phyloP scores from a whole-genome alignment of 64 coral and sea anemone genomes.

The Pocillopora damicornis region DNA sequence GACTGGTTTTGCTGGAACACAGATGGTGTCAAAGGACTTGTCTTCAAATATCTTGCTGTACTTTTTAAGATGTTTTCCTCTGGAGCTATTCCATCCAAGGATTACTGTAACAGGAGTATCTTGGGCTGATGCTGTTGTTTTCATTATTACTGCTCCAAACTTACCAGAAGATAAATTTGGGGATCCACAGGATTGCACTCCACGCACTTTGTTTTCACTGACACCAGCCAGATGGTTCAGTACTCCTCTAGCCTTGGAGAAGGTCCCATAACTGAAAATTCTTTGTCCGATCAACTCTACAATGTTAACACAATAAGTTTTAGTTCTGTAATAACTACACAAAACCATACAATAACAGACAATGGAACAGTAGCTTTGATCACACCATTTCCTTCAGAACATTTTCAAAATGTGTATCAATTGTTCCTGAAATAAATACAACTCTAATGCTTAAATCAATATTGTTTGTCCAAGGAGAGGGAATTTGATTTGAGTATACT shows the following conservation, averaged over 20 bases:
- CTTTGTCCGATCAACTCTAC: not conserved
- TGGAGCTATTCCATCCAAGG: slow-evolving; percentile 90
- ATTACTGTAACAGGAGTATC: slow-evolving; percentile 76
- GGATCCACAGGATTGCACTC: not conserved
- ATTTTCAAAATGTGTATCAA: too few species aligned
- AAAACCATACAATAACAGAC: too few species aligned
- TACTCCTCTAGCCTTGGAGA: not conserved
- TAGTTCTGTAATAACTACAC: too few species aligned
- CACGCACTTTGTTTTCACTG: not conserved
- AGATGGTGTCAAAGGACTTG: slow-evolving; percentile 61
- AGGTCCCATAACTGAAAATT: not conserved
- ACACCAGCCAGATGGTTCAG: not conserved
- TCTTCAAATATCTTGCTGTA: slow-evolving; percentile 84
- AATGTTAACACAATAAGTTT: too few species aligned
- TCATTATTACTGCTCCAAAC: not conserved
- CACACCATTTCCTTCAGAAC: too few species aligned
- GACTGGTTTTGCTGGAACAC: slow-evolving; percentile 76
- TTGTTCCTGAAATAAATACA: too few species aligned
- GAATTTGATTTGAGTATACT: too few species aligned
- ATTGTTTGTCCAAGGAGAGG: too few species aligned
- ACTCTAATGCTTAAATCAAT: too few species aligned
- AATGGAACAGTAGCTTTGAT: too few species aligned
- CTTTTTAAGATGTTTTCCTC: slow-evolving; percentile 73
- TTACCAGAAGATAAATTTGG: not conserved
- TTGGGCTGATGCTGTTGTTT: not conserved